Percentiles rank a stretch among this genome's conserved stretches.
Evolutionary conservation across 2,797 vertebrate genomes (phyloP).

Genomic region (Chromis chromis): DNA sequence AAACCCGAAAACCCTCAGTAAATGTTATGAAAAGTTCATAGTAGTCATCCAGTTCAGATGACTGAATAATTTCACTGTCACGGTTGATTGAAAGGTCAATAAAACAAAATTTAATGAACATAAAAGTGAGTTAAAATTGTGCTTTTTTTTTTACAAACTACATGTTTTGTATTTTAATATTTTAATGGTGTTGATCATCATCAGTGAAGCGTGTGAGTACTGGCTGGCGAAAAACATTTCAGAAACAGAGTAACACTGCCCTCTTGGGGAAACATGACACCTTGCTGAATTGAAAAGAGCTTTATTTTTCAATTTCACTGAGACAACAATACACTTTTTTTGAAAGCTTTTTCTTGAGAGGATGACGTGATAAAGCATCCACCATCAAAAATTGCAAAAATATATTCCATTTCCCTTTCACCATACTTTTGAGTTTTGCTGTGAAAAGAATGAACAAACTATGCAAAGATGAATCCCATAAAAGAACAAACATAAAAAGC

Average conservation of each 20-base stretch:
- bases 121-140: neutral
- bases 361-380: conserved; percentile 66
- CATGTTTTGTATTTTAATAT: neutral
- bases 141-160: neutral
- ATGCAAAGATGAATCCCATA: conserved; percentile 58
- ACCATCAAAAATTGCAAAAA: conserved; percentile 78
- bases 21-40: neutral
- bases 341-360: conserved; percentile 69
- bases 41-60: neutral
- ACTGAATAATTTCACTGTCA: conserved; percentile 4
- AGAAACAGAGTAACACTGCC: conserved; percentile 42
- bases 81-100: conserved; percentile 4
- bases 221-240: neutral
- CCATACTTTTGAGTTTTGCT: conserved; percentile 56
- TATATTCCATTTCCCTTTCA: conserved; percentile 79
- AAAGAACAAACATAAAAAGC: conserved; percentile 65
- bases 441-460: conserved; percentile 62
- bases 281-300: conserved; percentile 58
- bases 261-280: conserved; percentile 46
- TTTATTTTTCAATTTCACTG: conserved; percentile 74
- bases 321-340: conserved; percentile 70
- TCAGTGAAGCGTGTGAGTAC: neutral
- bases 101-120: neutral
- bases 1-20: neutral
- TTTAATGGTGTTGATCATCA: neutral